Evolutionary conservation across 2,797 vertebrate species (phyloP).

Genomic region (Pangasius djambal): DNA sequence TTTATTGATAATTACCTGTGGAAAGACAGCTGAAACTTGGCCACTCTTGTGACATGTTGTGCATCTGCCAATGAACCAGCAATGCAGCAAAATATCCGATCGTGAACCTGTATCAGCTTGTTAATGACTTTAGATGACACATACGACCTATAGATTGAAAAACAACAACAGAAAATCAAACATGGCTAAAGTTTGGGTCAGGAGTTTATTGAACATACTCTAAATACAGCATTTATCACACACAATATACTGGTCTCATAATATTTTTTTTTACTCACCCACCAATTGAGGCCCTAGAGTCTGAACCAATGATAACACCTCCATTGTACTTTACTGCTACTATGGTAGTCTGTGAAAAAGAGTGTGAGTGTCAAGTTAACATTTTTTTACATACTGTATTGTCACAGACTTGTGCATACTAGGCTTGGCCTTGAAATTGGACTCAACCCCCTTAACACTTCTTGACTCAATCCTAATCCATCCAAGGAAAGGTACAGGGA

Average conservation of each 20-base stretch:
- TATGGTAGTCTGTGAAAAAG: slow-evolving; percentile 82
- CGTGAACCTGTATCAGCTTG: slow-evolving; percentile 84
- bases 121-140: slow-evolving; percentile 84
- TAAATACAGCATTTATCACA: background rate
- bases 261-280: slow-evolving; percentile 73
- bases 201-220: background rate
- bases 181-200: background rate
- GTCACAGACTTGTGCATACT: background rate
- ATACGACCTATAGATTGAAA: slow-evolving; percentile 65
- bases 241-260: background rate
- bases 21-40: slow-evolving; percentile 78
- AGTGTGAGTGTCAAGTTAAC: background rate
- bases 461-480: background rate
- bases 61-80: slow-evolving; percentile 84
- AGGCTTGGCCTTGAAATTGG: background rate
- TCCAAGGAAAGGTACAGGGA: background rate
- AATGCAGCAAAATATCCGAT: slow-evolving; percentile 85
- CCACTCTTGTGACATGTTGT: slow-evolving; percentile 79
- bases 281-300: slow-evolving; percentile 84
- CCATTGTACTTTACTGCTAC: slow-evolving; percentile 85
- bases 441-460: background rate
- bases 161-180: background rate
- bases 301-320: slow-evolving; percentile 85
- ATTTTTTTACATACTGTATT: background rate
- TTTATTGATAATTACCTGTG: slow-evolving; percentile 64